Evolutionary conservation across 2,797 vertebrate genomes (phyloP).

Genomic region (Benthosema pterotum): DNA sequence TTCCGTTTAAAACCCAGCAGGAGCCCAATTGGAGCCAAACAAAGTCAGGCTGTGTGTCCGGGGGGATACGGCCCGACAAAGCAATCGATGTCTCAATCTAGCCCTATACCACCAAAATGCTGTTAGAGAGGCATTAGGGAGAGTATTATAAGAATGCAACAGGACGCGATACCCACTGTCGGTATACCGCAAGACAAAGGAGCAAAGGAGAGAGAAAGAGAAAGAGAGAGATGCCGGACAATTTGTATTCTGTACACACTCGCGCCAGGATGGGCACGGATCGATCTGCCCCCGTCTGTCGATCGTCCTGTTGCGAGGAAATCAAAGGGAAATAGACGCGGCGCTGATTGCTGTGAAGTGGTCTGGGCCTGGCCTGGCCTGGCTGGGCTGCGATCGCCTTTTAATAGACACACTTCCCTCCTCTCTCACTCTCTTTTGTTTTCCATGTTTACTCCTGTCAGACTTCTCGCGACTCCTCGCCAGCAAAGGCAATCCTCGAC

Average conservation of each 20-base stretch:
- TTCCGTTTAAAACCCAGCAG: neutral
- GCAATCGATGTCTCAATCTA: conserved; percentile 62
- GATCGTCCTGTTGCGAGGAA: conserved; percentile 57
- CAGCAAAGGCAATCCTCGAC: neutral
- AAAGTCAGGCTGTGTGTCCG: conserved; percentile 62
- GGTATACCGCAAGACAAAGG: conserved; percentile 30
- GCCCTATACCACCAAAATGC: conserved; percentile 54
- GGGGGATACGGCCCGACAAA: too few species aligned
- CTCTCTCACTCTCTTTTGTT: neutral
- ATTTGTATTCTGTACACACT: neutral
- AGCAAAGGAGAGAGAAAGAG: conserved; percentile 15
- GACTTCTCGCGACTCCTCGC: too few species aligned
- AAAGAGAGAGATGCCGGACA: too few species aligned
- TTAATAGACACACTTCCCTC: conserved; percentile 45
- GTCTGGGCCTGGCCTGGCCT: conserved; percentile 61
- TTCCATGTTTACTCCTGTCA: neutral
- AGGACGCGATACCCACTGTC: conserved; percentile 42
- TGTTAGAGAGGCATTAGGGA: conserved; percentile 72
- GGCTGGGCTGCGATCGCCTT: conserved; percentile 33
- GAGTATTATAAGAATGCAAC: conserved; percentile 59
- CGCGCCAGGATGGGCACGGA: conserved; percentile 35
- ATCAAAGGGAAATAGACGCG: conserved; percentile 70
- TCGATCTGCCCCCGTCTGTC: conserved; percentile 62
- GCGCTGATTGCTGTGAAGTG: conserved; percentile 59
- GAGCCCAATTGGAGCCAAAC: conserved; percentile 35